These are phyloP conservation scores for Sebastes paucispinis DNA, from an alignment of 2,797 vertebrate genomes.

Conservation along the genomic window DNA sequence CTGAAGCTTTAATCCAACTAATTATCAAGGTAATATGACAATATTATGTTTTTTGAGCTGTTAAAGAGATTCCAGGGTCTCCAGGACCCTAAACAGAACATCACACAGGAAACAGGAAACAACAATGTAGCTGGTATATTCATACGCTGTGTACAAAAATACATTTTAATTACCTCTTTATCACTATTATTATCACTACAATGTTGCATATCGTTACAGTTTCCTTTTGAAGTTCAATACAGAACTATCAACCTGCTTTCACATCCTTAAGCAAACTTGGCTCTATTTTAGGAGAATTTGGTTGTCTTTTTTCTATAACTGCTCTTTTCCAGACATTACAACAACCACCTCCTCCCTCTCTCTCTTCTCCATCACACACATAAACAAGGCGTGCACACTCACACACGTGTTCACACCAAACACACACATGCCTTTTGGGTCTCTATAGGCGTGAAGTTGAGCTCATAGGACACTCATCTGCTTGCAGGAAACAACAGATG, in stretches of 20 bases:
- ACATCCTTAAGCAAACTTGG: not conserved
- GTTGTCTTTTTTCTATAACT: not conserved
- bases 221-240: not conserved
- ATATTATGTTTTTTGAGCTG: not conserved
- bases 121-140: not conserved
- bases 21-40: not conserved
- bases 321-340: not conserved
- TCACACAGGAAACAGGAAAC: not conserved
- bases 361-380: not conserved
- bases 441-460: constrained; percentile 56
- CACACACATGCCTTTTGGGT: not conserved
- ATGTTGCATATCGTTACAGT: not conserved
- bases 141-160: not conserved
- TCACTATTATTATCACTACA: not conserved
- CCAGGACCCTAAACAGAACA: not conserved
- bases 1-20: too few species aligned
- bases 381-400: not conserved
- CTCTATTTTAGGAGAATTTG: not conserved
- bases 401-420: not conserved
- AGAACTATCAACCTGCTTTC: not conserved
- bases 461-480: constrained; percentile 71
- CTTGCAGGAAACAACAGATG: constrained; percentile 71
- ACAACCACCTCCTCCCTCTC: not conserved
- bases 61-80: not conserved
- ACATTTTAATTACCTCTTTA: not conserved